Base-by-base conservation (phyloP, 2,797 vertebrate species). In the Esox masquinongy region DNA sequence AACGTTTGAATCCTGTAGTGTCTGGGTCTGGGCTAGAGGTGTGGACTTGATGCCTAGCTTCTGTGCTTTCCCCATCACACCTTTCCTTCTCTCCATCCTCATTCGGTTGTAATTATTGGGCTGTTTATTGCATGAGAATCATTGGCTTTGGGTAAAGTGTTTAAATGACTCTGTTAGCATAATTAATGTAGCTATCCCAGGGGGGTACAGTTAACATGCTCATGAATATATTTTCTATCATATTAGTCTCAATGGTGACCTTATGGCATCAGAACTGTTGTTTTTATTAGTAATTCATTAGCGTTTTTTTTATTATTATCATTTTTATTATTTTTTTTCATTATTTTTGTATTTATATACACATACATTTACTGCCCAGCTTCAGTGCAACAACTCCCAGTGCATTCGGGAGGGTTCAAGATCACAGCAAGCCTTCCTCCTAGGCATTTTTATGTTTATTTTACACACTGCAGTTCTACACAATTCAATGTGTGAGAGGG, bases 161-260 rank as follows among this genome's bases (percentile, higher is more conserved):
- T 87, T 91, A 91, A 91, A 90, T 93, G 88, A 92, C 86, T 90
- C 89, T 86, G 91, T 93, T 92, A 91, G 89, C 86, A 89, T 91
- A 88, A 92, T 92, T 92, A 89, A 89, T 91, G 88, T 91, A 87
- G 83, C 77, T 86, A 89, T 92, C 89, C 92, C 89, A 84, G 86
- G 88, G 88, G 87, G 87, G 80, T 79, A 88, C 84, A 89, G 87
- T 88, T 77, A 34, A 81, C 84, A 74, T 69, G 56, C 83, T 90
- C 87, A 90, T 91, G 85, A 90, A 93, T 92, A 91, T 61, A 61
- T 24, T 11, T 47, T 26, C 24, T 61, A 24, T 56, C 24, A 92
- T 90, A 91, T 90, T 78, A 83, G 82, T 83, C 82, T 86, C 84
- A 80, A 61, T 72, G 84, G 82, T 86, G 86, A 84, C 80, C 85